A percentile compares a stretch with the other conserved stretches of the same genome.
phyloP scores from a whole-genome alignment of 2,888 invertebrate species.

The Siphonodentalium dalli region DNA sequence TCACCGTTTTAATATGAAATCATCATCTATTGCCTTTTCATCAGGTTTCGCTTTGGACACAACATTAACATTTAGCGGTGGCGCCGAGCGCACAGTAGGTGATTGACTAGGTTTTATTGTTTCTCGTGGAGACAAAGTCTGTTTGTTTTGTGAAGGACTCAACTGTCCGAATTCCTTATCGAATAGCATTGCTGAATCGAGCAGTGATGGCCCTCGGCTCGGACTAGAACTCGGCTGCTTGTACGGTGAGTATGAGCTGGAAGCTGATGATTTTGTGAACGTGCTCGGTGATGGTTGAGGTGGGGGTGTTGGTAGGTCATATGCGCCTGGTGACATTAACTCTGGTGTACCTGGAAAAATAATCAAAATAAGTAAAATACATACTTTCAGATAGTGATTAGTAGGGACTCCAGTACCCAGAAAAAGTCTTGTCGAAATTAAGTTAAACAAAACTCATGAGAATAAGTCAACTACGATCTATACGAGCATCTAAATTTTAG shows the following conservation, averaged over 20 bases:
- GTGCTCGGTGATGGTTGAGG: slow-evolving; percentile 59
- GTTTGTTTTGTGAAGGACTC: too few species aligned
- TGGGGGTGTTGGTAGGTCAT: slow-evolving; percentile 56
- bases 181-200: slow-evolving; percentile 24
- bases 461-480: neutral
- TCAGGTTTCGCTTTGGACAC: too few species aligned
- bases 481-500: too few species aligned
- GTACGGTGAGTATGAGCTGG: slow-evolving; percentile 21
- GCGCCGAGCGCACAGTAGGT: too few species aligned
- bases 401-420: too few species aligned
- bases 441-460: neutral
- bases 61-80: too few species aligned
- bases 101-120: too few species aligned
- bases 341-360: slow-evolving; percentile 49
- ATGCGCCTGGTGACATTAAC: slow-evolving; percentile 54
- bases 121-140: too few species aligned
- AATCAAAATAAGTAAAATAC: neutral
- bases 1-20: too few species aligned
- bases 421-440: neutral
- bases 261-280: slow-evolving; percentile 29
- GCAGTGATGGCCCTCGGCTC: slow-evolving; percentile 21
- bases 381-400: too few species aligned
- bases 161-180: too few species aligned
- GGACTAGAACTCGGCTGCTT: slow-evolving; percentile 22
- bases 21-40: too few species aligned